Conservation (phyloP, 2,113 vertebrate genomes). For the Megaptera novaeangliae region DNA sequence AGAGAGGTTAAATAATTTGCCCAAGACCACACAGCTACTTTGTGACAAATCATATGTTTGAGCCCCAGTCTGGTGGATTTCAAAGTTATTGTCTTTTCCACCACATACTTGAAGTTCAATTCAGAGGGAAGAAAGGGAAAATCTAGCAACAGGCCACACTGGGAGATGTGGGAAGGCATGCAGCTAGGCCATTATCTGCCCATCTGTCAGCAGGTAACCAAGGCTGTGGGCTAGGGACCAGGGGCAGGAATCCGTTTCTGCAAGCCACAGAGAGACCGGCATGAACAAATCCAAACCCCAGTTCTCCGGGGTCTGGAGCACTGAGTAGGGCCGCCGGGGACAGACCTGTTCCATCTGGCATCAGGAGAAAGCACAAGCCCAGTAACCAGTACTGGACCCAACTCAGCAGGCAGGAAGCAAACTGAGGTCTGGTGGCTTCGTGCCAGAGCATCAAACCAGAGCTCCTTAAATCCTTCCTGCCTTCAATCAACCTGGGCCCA, state of each 20-base stretch:
- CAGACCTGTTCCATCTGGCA: neutral
- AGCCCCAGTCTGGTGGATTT: neutral
- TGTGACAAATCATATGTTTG: neutral
- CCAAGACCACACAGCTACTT: neutral
- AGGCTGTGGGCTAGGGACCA: neutral
- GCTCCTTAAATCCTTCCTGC: neutral
- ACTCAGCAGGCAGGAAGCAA: neutral
- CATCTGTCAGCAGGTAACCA: no score
- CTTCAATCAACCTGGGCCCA: neutral
- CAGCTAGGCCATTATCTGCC: fast-evolving
- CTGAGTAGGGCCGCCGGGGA: neutral
- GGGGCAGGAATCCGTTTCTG: neutral
- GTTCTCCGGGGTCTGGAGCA: neutral
- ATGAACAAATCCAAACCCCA: neutral
- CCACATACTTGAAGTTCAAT: neutral
- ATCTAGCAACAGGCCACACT: neutral
- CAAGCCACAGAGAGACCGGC: neutral
- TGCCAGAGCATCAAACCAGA: neutral
- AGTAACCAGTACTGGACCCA: neutral
- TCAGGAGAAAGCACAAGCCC: neutral
- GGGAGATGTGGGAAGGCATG: neutral
- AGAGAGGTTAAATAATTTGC: neutral
- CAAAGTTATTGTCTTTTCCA: neutral
- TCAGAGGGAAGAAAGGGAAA: neutral
- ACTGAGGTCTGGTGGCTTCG: neutral